Evolutionary conservation across 2,113 vertebrate species (phyloP).

Genomic region (Dicerorhinus sumatrensis): DNA sequence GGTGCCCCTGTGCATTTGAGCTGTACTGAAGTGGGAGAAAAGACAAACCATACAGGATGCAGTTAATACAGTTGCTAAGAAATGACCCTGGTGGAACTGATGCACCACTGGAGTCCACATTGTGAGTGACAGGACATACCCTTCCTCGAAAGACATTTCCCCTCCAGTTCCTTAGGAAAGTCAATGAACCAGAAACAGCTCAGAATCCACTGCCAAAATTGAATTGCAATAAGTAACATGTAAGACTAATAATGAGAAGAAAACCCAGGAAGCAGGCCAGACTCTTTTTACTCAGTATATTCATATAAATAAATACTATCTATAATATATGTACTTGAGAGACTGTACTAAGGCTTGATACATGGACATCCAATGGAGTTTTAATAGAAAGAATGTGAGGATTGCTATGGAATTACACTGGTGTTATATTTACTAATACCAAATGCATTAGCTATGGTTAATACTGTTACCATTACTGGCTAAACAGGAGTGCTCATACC

Average conservation of each 20-base stretch:
- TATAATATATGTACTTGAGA: not conserved
- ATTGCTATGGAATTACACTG: constrained; percentile 47
- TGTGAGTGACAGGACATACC: not conserved
- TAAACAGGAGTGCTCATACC: not conserved
- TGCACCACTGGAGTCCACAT: not conserved
- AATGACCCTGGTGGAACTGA: not conserved
- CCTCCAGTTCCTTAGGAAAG: not conserved
- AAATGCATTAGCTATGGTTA: constrained; percentile 57
- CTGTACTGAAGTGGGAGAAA: constrained; percentile 55
- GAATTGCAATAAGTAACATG: not conserved
- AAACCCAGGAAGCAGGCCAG: not conserved
- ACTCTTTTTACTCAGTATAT: not conserved
- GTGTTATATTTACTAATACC: constrained; percentile 42
- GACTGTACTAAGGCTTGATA: not conserved
- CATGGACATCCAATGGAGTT: not conserved
- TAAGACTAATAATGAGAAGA: not conserved
- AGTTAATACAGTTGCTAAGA: not conserved
- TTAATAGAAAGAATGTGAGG: constrained; percentile 46
- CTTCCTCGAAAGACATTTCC: not conserved
- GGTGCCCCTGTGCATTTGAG: constrained; percentile 7
- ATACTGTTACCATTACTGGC: constrained; percentile 41
- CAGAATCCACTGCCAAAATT: not conserved
- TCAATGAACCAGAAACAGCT: not conserved
- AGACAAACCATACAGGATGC: not conserved
- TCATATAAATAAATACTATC: not conserved